Conservation (phyloP, 2,797 vertebrate species). For the Phyllotis vaccarum region DNA sequence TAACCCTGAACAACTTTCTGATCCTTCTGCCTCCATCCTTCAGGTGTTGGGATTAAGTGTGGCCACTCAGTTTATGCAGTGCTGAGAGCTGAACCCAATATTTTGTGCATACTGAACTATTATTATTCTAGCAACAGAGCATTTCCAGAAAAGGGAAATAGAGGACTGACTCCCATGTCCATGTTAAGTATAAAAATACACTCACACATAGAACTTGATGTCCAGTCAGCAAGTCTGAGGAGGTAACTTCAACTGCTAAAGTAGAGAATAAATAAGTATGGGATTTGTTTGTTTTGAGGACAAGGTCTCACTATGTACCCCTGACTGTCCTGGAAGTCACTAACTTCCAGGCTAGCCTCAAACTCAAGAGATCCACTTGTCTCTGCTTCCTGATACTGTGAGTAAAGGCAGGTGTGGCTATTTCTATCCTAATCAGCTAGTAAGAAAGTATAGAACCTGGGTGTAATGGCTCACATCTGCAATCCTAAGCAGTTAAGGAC, state of each 20-base stretch:
- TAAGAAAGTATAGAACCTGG: background rate
- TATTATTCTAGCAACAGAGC: background rate
- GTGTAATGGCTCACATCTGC: background rate
- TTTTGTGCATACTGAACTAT: background rate
- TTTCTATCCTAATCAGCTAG: background rate
- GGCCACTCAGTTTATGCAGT: background rate
- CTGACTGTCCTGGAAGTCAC: background rate
- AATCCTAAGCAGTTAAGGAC: background rate
- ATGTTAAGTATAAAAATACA: background rate
- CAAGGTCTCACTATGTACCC: background rate
- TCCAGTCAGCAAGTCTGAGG: background rate
- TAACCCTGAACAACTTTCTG: background rate
- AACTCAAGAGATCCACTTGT: background rate
- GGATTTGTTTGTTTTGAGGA: background rate
- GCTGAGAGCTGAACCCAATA: background rate
- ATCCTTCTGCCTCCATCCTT: background rate
- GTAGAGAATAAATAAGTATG: background rate
- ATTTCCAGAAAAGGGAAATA: background rate
- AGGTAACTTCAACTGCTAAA: background rate
- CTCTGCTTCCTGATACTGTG: background rate
- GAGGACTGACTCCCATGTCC: background rate
- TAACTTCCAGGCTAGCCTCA: background rate
- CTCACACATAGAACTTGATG: background rate
- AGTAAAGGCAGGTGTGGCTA: background rate
- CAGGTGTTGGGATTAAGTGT: background rate